Evolutionary conservation across 2,888 invertebrate genomes (phyloP).

Genomic region (Heliconius charithonia): DNA sequence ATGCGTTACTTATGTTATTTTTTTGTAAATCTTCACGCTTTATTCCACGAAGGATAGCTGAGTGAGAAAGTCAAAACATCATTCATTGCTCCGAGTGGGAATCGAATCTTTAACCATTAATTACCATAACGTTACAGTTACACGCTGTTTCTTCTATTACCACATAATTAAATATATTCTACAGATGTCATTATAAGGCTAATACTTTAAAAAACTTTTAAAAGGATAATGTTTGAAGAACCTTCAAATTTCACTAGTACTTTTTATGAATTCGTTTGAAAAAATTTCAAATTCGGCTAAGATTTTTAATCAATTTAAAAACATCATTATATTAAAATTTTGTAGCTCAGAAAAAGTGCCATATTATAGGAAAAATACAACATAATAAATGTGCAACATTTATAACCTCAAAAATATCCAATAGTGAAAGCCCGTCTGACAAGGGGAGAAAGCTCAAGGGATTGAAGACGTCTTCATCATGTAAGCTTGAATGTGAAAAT

Average conservation of each 20-base stretch:
- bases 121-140: too few relatives aligned
- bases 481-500: constrained; percentile 68
- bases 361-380: neutral
- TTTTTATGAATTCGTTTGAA: too few relatives aligned
- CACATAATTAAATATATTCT: too few relatives aligned
- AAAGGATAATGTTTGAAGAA: too few relatives aligned
- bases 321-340: neutral
- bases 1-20: neutral
- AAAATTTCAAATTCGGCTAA: too few relatives aligned
- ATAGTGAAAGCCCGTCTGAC: constrained; percentile 35
- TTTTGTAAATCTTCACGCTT: too few relatives aligned
- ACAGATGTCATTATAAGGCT: neutral
- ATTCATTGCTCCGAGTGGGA: too few relatives aligned
- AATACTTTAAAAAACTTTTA: neutral
- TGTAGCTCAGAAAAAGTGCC: neutral
- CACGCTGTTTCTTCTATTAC: too few relatives aligned
- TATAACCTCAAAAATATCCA: constrained; percentile 9
- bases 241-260: too few relatives aligned
- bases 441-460: constrained; percentile 70
- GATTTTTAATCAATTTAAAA: neutral
- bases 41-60: too few relatives aligned
- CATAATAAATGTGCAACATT: constrained; percentile 9
- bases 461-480: constrained; percentile 62
- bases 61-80: too few relatives aligned
- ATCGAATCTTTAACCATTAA: too few relatives aligned